Base-by-base conservation (phyloP, 2,888 invertebrate species). In the Epirrhoe tristata region DNA sequence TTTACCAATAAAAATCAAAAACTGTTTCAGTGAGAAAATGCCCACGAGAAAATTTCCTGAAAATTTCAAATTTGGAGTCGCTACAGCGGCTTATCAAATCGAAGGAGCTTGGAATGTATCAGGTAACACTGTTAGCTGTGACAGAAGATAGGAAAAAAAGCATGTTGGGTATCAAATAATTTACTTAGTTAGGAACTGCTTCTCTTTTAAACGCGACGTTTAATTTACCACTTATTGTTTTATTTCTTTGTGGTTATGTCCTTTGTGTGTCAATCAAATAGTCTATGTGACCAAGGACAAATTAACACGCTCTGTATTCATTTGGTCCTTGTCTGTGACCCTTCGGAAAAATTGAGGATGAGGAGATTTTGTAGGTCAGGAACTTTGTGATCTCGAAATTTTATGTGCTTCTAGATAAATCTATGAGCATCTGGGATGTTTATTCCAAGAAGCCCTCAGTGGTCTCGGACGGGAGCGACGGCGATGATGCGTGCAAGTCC, bases 401-500 rank as follows among this genome's bases (percentile, higher is more conserved):
- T 1, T 6, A 16, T 17, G 12, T 43, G 6, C 12, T 64, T 67
- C 0, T 81, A 90, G 95, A 94, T 52, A 95, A 95, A 82, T 87
- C 94, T 0, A 90, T 88, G 68, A 94, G 94, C 67, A 94, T 95
- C 55, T 96, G 96, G 96, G 96, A 96, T 80, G 88, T 80, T 55
- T 90, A 94, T 76, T 89, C 93, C 24, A 94, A 93, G 70, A 81
- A 83, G 0, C 90, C 94, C 0, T 93, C 93, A 6, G 85, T 82
- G 46, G 92, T 96, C 36, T 80, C 68, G 0, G 94, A 95, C 75
- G 81, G 89, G 8, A 92, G 94, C 14, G 95, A 93, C 0, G 96
- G 93, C 0, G 94, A 95, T 71, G 88, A 95, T 24, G 90, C 95
- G 0, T 93, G 95, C 73, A 95, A 96, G 72, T 94, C 94, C 6